phyloP scores from a whole-genome alignment of 2,797 vertebrate species.

The Microhierax caerulescens region DNA sequence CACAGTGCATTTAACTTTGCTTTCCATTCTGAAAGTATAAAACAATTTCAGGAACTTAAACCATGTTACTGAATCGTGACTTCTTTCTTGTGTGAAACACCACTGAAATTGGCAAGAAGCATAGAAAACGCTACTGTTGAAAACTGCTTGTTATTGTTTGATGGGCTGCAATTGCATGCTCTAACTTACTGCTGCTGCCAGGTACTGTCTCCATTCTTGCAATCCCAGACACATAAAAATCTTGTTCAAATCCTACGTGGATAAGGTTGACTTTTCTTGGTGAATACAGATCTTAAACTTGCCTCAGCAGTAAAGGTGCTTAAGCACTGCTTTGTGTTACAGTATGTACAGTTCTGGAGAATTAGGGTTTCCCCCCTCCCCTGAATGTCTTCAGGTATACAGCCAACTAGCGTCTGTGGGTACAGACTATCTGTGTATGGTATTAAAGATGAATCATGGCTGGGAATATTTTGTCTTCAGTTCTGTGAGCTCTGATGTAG shows the following conservation, averaged over 20 bases:
- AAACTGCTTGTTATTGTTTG: neutral
- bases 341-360: neutral
- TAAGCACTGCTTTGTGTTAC: neutral
- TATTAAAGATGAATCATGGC: neutral
- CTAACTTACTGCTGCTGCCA: neutral
- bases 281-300: neutral
- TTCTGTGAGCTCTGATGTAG: no score
- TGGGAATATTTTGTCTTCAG: neutral
- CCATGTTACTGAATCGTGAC: neutral
- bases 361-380: no score
- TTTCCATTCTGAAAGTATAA: neutral
- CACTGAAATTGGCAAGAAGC: neutral
- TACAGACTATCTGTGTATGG: neutral
- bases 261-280: neutral
- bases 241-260: neutral
- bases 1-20: neutral
- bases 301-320: neutral
- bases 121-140: neutral
- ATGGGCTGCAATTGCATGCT: neutral
- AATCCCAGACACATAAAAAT: rapidly evolving
- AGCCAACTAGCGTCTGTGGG: neutral
- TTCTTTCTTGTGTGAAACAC: neutral
- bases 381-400: neutral
- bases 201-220: neutral
- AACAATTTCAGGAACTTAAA: neutral